phyloP scores from a whole-genome alignment of 2,888 invertebrate species.

The Scaptodrosophila latifasciaeformis region DNA sequence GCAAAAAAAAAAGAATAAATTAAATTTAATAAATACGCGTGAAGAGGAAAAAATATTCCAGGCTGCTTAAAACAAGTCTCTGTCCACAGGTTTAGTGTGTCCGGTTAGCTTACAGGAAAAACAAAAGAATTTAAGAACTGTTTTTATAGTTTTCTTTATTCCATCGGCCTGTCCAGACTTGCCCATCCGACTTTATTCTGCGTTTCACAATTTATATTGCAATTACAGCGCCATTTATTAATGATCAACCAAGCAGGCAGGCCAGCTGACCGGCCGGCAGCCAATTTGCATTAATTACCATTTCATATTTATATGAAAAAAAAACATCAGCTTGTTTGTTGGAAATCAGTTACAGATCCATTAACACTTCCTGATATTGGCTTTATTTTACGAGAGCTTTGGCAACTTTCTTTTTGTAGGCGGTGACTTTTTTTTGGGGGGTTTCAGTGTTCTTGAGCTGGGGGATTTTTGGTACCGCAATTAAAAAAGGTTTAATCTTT shows the following conservation, averaged over 20 bases:
- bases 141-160: constrained; percentile 32
- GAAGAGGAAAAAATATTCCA: too few species aligned
- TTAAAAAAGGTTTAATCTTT: background rate
- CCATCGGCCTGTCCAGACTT: constrained; percentile 18
- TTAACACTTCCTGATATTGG: constrained; percentile 56
- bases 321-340: too few species aligned
- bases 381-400: too few species aligned
- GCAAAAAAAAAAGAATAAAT: too few species aligned
- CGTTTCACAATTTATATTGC: constrained; percentile 48
- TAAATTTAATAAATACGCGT: too few species aligned
- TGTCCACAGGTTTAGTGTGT: too few species aligned
- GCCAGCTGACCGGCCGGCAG: constrained; percentile 37
- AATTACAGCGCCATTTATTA: constrained; percentile 54
- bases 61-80: too few species aligned
- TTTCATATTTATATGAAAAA: too few species aligned
- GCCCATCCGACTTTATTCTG: constrained; percentile 44
- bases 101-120: constrained; percentile 45
- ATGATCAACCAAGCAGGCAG: constrained; percentile 30
- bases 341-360: too few species aligned
- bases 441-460: constrained; percentile 46
- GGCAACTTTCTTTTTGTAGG: constrained; percentile 40
- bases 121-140: constrained; percentile 51
- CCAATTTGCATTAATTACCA: constrained; percentile 55
- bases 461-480: constrained; percentile 40
- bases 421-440: constrained; percentile 34